phyloP scores from a whole-genome alignment of 2,888 invertebrate species.

The Prostheceraeus crozeri region DNA sequence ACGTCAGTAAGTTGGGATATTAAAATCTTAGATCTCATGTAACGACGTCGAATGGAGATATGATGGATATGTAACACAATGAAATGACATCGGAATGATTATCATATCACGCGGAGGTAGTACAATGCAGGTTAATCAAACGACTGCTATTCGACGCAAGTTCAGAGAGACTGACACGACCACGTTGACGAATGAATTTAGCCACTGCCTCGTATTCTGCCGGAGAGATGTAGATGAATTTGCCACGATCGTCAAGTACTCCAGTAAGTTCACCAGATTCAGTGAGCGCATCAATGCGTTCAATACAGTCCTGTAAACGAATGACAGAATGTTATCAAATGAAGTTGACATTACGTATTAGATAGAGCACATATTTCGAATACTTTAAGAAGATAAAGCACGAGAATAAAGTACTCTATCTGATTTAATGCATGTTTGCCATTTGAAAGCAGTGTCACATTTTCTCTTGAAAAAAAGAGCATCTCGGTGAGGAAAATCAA shows the following conservation, averaged over 20 bases:
- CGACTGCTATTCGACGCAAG: slow-evolving; percentile 86
- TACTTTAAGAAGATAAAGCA: too few relatives aligned
- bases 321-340: background rate
- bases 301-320: slow-evolving; percentile 56
- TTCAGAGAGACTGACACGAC: slow-evolving; percentile 84
- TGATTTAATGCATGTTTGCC: too few relatives aligned
- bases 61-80: too few relatives aligned
- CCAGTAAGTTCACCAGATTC: slow-evolving; percentile 75
- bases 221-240: slow-evolving; percentile 90
- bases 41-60: too few relatives aligned
- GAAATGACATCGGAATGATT: too few relatives aligned
- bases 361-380: background rate
- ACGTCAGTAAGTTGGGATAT: too few relatives aligned
- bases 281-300: slow-evolving; percentile 74
- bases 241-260: slow-evolving; percentile 94
- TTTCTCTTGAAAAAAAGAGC: too few relatives aligned
- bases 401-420: too few relatives aligned
- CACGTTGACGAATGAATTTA: slow-evolving; percentile 84
- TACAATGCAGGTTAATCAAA: slow-evolving; percentile 70
- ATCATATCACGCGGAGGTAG: too few relatives aligned
- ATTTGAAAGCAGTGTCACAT: too few relatives aligned
- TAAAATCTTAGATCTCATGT: too few relatives aligned
- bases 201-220: slow-evolving; percentile 83
- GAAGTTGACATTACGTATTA: background rate
- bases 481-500: too few relatives aligned